Percentiles rank a stretch among this genome's conserved stretches.
Evolutionary conservation across 2,113 vertebrate species (phyloP).

Genomic region (Oryzias melastigma): DNA sequence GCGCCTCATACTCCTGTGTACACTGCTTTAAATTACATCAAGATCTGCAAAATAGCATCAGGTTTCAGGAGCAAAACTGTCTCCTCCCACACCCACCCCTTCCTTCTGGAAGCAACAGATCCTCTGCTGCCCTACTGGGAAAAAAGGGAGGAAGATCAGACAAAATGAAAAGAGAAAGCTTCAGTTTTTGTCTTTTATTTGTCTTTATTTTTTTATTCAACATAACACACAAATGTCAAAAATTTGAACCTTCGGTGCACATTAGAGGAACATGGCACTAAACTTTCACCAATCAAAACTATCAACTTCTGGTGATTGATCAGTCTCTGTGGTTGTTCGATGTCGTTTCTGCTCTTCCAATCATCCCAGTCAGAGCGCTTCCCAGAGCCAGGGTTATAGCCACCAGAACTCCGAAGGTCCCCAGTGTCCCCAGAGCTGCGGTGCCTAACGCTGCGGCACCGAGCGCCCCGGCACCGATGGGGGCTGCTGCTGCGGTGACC

Average conservation of each 20-base stretch:
- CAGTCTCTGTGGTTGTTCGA: constrained; percentile 24
- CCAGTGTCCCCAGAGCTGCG: constrained; percentile 58
- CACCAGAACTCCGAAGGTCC: constrained; percentile 50
- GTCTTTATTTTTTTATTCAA: neutral
- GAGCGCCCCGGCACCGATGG: constrained; percentile 57
- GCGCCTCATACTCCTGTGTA: neutral
- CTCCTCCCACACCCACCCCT: constrained; percentile 27
- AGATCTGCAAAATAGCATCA: neutral
- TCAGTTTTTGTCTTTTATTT: no score
- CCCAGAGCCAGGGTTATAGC: constrained; percentile 51
- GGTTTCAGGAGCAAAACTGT: constrained; percentile 2
- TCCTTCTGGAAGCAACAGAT: constrained; percentile 23
- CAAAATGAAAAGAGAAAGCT: neutral
- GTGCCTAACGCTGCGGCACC: constrained; percentile 56
- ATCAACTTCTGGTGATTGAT: neutral
- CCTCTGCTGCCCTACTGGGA: constrained; percentile 62
- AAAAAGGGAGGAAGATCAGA: constrained; percentile 45
- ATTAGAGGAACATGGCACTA: neutral
- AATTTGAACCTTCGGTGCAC: neutral
- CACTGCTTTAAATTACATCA: neutral
- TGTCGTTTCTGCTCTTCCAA: constrained; percentile 26
- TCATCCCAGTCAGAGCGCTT: constrained; percentile 44
- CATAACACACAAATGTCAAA: neutral
- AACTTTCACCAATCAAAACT: neutral
- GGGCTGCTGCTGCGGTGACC: constrained; percentile 59